Evolutionary conservation across 2,797 vertebrate genomes (phyloP).

Genomic region (Pseudotriccus pelzelni): DNA sequence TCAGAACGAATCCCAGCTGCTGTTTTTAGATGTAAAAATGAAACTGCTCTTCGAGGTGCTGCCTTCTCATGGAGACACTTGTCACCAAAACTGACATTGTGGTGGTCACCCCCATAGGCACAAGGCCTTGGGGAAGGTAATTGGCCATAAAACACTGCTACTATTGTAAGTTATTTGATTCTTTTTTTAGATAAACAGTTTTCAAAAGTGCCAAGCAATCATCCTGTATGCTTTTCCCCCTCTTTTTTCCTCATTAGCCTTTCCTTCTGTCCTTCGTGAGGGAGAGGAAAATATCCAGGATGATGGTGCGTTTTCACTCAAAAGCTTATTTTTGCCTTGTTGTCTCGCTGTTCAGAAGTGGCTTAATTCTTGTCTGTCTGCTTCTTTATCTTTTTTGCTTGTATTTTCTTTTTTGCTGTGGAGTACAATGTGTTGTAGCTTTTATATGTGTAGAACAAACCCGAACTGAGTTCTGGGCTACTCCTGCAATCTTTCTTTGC

Average conservation of each 20-base stretch:
- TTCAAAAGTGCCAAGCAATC: neutral
- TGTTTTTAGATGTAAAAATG: neutral
- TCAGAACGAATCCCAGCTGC: neutral
- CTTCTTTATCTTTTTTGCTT: neutral
- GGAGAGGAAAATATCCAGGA: neutral
- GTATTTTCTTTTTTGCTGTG: neutral
- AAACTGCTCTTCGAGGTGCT: neutral
- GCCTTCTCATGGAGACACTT: neutral
- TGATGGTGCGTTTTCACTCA: neutral
- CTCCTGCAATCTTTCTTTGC: neutral
- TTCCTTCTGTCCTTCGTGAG: neutral
- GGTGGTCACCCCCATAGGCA: neutral
- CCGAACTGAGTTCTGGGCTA: neutral
- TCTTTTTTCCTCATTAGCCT: neutral
- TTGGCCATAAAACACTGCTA: neutral
- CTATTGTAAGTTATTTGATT: neutral
- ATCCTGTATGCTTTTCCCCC: neutral
- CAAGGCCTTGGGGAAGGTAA: neutral
- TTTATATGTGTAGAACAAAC: neutral
- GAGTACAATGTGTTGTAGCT: neutral
- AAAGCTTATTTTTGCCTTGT: neutral
- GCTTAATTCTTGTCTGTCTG: neutral
- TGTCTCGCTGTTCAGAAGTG: neutral
- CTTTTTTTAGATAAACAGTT: neutral
- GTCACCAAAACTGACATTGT: neutral